phyloP scores from a whole-genome alignment of 2,797 vertebrate genomes.

The Eulemur mongoz region DNA sequence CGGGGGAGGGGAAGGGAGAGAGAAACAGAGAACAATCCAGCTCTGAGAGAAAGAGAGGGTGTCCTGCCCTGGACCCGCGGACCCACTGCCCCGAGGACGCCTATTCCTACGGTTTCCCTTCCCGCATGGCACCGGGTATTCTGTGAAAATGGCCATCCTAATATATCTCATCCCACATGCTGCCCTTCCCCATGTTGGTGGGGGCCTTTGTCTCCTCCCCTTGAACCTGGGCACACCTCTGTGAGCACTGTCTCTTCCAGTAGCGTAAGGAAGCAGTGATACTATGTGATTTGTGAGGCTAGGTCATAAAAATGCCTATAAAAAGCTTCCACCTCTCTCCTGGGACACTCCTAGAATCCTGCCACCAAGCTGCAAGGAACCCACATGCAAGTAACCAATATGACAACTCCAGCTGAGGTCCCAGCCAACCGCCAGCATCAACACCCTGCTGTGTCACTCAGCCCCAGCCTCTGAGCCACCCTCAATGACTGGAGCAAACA shows the following conservation, averaged over 20 bases:
- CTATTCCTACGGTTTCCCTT: neutral
- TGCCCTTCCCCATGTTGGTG: neutral
- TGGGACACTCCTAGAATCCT: neutral
- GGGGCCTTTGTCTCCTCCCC: neutral
- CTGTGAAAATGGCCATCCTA: neutral
- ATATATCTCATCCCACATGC: neutral
- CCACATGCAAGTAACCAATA: accelerated
- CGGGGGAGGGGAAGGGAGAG: neutral
- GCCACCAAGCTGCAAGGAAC: neutral
- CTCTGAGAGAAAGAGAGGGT: neutral
- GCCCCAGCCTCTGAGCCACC: neutral
- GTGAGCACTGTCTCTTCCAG: neutral
- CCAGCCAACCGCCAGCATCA: neutral
- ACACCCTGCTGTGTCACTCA: no score
- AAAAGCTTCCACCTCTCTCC: neutral
- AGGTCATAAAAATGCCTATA: neutral
- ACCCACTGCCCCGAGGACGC: neutral
- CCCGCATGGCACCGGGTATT: neutral
- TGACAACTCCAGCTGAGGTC: neutral
- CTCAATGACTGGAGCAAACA: neutral
- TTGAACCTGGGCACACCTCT: no score
- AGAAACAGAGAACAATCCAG: no score
- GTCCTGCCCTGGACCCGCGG: no score
- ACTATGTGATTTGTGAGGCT: neutral
- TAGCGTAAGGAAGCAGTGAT: neutral